Conservation (phyloP, 2,888 invertebrate species). For the Phaedon cochleariae region DNA sequence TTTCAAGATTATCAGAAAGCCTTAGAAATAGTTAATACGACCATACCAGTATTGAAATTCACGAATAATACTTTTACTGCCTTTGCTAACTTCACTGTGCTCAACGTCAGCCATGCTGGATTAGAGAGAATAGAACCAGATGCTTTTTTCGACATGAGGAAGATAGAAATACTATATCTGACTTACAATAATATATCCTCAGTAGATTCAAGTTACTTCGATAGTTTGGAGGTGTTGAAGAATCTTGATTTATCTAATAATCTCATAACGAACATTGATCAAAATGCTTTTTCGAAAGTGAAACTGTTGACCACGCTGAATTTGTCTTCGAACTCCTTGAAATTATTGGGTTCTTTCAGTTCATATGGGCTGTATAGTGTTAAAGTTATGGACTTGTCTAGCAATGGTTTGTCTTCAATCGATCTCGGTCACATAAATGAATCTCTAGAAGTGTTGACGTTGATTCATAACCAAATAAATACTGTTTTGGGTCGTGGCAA, state of each 20-base stretch:
- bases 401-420: not conserved
- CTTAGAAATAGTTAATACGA: not conserved
- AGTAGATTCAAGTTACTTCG: constrained; percentile 9
- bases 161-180: not conserved
- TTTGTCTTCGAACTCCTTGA: not conserved
- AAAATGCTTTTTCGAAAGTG: not conserved
- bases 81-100: not conserved
- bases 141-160: not conserved
- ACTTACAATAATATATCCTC: not conserved
- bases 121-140: not conserved
- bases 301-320: not conserved
- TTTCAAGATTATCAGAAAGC: not conserved
- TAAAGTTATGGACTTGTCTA: not conserved
- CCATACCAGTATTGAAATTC: not conserved
- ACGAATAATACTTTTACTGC: not conserved
- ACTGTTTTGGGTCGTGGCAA: not conserved
- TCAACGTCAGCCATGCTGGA: not conserved
- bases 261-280: constrained; percentile 7
- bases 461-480: not conserved
- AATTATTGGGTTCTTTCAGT: not conserved
- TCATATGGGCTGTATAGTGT: not conserved
- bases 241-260: constrained; percentile 24
- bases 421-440: not conserved
- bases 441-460: not conserved
- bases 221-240: constrained; percentile 9